A percentile compares a stretch with the other conserved stretches of the same genome.
phyloP scores from a whole-genome alignment of 2,797 vertebrate genomes.

The Coendou prehensilis region DNA sequence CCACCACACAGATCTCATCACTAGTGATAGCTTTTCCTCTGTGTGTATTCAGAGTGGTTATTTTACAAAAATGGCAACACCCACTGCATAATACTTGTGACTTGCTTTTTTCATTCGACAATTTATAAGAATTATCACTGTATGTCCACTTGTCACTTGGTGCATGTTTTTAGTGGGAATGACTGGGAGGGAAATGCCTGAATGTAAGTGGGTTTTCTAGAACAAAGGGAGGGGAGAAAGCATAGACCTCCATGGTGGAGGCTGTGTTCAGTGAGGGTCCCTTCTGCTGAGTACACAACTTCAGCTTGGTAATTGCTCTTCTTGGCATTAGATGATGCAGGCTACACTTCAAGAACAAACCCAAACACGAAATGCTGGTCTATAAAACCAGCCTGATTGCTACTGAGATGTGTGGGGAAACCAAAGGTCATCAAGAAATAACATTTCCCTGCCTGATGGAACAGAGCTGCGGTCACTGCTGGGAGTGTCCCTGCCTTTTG shows the following conservation, averaged over 20 bases:
- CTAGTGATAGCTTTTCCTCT: not conserved
- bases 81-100: rapidly evolving
- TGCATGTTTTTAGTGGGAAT: not conserved
- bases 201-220: not conserved
- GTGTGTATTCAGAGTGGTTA: not conserved
- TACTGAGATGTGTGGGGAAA: not conserved
- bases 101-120: not conserved
- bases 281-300: not conserved
- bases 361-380: not conserved
- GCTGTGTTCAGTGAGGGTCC: not conserved
- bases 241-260: rapidly evolving
- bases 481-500: not conserved
- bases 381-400: not conserved
- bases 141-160: not conserved
- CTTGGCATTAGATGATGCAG: not conserved
- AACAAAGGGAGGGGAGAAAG: not conserved
- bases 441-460: not conserved
- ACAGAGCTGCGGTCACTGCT: not conserved
- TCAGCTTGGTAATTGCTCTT: not conserved
- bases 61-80: not conserved
- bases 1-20: not conserved
- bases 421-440: not conserved
- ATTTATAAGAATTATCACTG: not conserved
- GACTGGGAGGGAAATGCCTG: not conserved
- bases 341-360: not conserved